phyloP scores from a whole-genome alignment of 2,113 vertebrate genomes.

The Chaetura pelagica region DNA sequence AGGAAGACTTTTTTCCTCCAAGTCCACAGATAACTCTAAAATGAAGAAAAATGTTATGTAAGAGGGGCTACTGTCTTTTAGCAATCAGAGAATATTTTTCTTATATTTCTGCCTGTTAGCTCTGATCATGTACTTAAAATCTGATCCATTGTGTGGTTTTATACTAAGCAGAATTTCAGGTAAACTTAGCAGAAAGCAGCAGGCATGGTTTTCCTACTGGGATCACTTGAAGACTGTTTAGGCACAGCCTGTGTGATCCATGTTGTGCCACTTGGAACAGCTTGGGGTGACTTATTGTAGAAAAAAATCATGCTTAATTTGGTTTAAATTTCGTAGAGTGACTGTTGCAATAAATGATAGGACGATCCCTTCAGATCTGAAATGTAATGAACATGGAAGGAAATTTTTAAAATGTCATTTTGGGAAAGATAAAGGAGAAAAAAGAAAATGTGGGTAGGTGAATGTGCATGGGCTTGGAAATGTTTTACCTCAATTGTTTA shows the following conservation, averaged over 20 bases:
- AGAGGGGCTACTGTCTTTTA: neutral
- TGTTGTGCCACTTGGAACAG: neutral
- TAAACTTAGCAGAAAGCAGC: neutral
- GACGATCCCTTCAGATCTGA: neutral
- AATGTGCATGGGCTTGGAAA: neutral
- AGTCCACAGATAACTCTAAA: neutral
- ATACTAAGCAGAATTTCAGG: neutral
- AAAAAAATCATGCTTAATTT: neutral
- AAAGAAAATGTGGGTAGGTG: neutral
- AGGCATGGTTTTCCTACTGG: neutral
- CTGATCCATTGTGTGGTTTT: neutral
- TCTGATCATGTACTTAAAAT: neutral
- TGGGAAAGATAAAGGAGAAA: neutral
- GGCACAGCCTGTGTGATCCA: rapidly evolving
- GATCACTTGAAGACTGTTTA: neutral
- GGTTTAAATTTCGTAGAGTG: neutral
- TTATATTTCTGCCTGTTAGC: neutral
- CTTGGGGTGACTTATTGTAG: neutral
- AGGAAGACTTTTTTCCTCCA: neutral
- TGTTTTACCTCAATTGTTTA: neutral
- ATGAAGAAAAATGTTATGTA: neutral
- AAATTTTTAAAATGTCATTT: neutral
- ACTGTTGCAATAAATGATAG: neutral
- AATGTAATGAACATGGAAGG: neutral
- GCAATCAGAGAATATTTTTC: neutral